Evolutionary conservation across 2,113 vertebrate genomes (phyloP), one percentile per base, ranked within the genome.

Genomic region (Epinephelus cyanopodus): DNA sequence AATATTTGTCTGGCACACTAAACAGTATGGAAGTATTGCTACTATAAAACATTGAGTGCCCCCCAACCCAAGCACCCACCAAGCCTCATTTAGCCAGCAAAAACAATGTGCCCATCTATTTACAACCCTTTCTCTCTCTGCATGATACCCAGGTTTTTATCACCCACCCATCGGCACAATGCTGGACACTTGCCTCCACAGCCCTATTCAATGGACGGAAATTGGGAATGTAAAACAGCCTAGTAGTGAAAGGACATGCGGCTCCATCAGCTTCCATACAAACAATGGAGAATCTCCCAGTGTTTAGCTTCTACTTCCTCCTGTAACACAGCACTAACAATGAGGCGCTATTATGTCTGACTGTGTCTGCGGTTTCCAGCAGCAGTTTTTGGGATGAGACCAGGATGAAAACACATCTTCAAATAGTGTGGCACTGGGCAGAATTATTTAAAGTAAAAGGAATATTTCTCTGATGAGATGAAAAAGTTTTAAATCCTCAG

Each of bases 281-380:
- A 85, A 95, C 94, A 95, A 95, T 93, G 71, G 90, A 89, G 91
- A 82, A 83, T 90, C 89, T 87, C 84, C 86, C 75, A 67, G 79
- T 93, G 91, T 94, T 94, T 92, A 82, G 89, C 89, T 62, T 88
- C 75, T 17, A 50, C 90, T 93, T 92, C 93, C 93, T 93, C 88
- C 70, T 47, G 60, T 89, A 87, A 82, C 85, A 56, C 91, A 58
- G 74, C 70, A 6, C 84, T 18, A 85, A 94, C 90, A 92, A 91
- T 89, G 81, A 84, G 84, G 84, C 87, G 56, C 88, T 90, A 83
- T 86, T 89, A 84, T 89, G 93, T 83, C 81, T 82, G 82, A 80
- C 61, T 47, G 37, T 29, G 80, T 86, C 70, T 81, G 77, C 74
- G 67, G 69, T 77, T 66, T 85, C 58, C 61, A 79, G 80, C 62